Evolutionary conservation across 1,140 invertebrate genomes (phyloP).

Genomic region (Lasioglossum baleicum): DNA sequence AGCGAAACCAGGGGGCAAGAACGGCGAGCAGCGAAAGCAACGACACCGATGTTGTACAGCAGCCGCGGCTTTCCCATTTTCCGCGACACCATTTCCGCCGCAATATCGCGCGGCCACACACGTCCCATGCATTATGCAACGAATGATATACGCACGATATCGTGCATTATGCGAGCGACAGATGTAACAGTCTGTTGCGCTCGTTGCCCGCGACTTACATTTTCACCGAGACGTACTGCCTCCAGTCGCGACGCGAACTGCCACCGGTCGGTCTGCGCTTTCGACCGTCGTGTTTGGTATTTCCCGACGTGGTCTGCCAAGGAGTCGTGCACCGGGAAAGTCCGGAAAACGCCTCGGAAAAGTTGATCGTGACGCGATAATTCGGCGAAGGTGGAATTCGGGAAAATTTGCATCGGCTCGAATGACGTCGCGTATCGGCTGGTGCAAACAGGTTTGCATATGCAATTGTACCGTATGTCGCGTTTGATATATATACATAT

Average conservation of each 20-base stretch:
- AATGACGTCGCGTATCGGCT: constrained; percentile 51
- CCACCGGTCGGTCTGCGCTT: no score
- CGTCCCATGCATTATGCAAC: constrained; percentile 68
- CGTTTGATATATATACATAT: background rate
- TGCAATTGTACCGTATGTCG: constrained; percentile 68
- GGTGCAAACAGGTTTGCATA: constrained; percentile 62
- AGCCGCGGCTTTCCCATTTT: constrained; percentile 61
- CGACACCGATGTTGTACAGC: constrained; percentile 35
- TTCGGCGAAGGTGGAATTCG: no score
- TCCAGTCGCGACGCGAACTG: no score
- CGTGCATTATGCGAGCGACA: constrained; percentile 67
- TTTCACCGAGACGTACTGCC: constrained; percentile 28
- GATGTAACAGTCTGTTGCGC: constrained; percentile 65
- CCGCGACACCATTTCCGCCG: constrained; percentile 56
- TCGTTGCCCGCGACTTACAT: constrained; percentile 40
- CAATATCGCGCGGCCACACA: constrained; percentile 53
- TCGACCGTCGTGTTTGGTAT: no score
- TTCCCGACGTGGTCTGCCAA: no score
- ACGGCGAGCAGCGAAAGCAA: constrained; percentile 1
- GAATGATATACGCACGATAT: constrained; percentile 64
- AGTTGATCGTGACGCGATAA: no score
- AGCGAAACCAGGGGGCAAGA: no score
- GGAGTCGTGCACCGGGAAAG: no score
- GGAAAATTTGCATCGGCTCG: constrained; percentile 59
- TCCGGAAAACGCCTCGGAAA: no score